Base-by-base conservation (phyloP, 1,140 invertebrate genomes). In the Ganaspis sp. region DNA sequence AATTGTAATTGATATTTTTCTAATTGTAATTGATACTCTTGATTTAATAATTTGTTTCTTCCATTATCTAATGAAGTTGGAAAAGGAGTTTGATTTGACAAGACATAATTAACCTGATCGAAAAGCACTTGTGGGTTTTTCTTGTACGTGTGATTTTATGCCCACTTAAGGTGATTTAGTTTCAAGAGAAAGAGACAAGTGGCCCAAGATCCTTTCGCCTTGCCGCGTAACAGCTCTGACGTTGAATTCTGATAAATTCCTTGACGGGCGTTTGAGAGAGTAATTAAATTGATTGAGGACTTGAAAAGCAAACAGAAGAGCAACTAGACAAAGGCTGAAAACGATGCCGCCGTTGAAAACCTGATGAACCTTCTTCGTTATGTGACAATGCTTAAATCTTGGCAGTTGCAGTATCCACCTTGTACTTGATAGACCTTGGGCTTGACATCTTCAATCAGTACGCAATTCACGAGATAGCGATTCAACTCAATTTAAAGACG, bases 261-360 rank as follows among this genome's bases (percentile, higher is more conserved):
- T 64, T 64, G 58, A 64, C 58, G 58, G 26, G 58, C 26, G 26
- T 26, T n/a, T 29, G 26, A 64, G 23, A 26, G 23, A 64, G 26
- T 64, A 64, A 64, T 64, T 64, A 64, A 64, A 64, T 64, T 64
- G 58, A 64, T 64, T 64, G 58, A 64, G 11, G 58, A 64, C 26
- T 34, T 29, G 23, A 29, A 15, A 49, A 64, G 21, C 58, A 1
- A 15, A 64, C 38, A 19, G 53, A 23, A 23, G 9, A 12, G 12
- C 29, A 11, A 9, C 23, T 64, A 64, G 58, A 64, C 58, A 64
- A 64, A 64, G 58, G 58, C 21, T 64, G 11, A 23, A 11, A 64
- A 15, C 21, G 54, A 64, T 26, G 23, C 58, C 58, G 26, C 58
- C 58, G 29, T 64, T 64, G 21, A 26, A 9, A 64, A 23, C 21